These are phyloP conservation scores for Imbricaverruca yamaguchii DNA, from an alignment of 2,888 invertebrate species.

Conservation along the genomic window DNA sequence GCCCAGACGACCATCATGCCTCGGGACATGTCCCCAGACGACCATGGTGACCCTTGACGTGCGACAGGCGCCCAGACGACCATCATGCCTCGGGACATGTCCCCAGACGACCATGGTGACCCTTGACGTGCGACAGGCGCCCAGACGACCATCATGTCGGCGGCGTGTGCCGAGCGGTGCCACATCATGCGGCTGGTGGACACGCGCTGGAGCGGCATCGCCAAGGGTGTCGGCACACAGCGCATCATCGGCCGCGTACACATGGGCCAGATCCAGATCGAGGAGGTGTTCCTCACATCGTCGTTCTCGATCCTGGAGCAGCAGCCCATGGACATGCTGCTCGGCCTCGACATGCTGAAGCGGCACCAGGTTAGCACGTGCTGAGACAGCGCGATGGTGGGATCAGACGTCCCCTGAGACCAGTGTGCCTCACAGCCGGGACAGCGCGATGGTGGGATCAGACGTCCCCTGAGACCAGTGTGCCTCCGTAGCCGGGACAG, in stretches of 20 bases:
- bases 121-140: conserved; percentile 52
- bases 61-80: no score
- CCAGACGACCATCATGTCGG: conserved; percentile 97
- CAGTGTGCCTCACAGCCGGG: no score
- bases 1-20: no score
- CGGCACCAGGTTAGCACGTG: conserved; percentile 68
- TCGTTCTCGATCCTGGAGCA: conserved; percentile 95
- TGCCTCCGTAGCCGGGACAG: no score
- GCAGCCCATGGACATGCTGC: conserved; percentile 96
- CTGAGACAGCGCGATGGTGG: no score
- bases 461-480: no score
- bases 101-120: conserved; percentile 7
- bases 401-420: no score
- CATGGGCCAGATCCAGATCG: conserved; percentile 94
- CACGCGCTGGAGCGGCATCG: conserved; percentile 88
- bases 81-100: no score
- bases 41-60: no score
- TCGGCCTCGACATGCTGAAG: conserved; percentile 95
- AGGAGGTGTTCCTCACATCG: conserved; percentile 83
- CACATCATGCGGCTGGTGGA: conserved; percentile 85
- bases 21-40: no score
- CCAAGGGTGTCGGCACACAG: conserved; percentile 95
- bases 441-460: no score
- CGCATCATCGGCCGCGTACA: conserved; percentile 93
- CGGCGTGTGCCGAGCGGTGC: conserved; percentile 87